Evolutionary conservation across 2,113 vertebrate species (phyloP), one percentile per base, ranked within the genome.

Genomic region (Equus przewalskii): DNA sequence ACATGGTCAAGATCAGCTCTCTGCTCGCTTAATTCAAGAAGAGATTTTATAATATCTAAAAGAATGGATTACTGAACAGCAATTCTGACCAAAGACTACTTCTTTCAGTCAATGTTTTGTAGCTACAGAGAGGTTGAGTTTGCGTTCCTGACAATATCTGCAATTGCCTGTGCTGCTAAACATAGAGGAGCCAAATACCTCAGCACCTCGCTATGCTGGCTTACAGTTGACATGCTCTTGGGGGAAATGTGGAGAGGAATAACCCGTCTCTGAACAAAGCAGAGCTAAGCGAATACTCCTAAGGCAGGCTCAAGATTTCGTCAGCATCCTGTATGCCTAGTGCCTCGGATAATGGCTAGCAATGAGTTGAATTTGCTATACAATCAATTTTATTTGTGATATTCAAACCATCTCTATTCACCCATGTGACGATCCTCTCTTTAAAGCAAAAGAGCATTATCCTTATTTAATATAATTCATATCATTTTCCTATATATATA

Each of bases 11-110:
- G 28, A 75, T 54, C 16, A 93, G 46, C 76, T 93, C 91, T 91
- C 84, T 96, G 70, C n/a, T 94, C 58, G 21, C 65, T 93, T 96
- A 79, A 89, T 95, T 96, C 60, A 70, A 91, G 67, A 89, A 91
- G n/a, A 91, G n/a, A 94, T 69, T 96, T 79, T 90, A 79, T 36
- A 79, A 54, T 89, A 92, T 21, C 69, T 58, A 96, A 96, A 87
- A 73, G 24, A 94, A 76, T 65, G 6, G 33, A 96, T 94, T 83
- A 62, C 69, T 79, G 56, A 82, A 67, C 18, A 51, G 60, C 28
- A 76, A 69, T 73, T 79, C 49, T 49, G 30, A 78, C 56, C 56
- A 44, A 76, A 90, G 69, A 22, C 62, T 73, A 11, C 81, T 87
- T 69, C 67, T 60, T 79, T 91, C n/a, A 73, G 76, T 64, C 69